These are phyloP conservation scores for Micromussa lordhowensis DNA, from an alignment of 92 coral and sea anemone species.

Conservation along the genomic window DNA sequence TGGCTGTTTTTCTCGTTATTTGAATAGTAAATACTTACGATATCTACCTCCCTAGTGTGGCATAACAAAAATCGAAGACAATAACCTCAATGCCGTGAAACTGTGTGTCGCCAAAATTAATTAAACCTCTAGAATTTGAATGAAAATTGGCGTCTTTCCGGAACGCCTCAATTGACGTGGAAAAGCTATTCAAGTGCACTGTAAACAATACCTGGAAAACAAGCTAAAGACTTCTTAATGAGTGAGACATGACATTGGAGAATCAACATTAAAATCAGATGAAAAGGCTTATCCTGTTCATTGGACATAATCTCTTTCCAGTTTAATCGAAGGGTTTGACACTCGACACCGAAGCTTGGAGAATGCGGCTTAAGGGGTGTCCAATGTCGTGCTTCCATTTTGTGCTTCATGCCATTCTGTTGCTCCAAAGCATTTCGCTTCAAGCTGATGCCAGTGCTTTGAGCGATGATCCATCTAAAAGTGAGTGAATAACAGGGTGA, in stretches of 20 bases:
- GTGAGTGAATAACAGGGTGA: constrained; percentile 15
- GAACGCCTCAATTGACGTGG: neutral
- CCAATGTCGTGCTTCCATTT: neutral
- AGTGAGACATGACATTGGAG: neutral
- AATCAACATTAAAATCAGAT: constrained; percentile 16
- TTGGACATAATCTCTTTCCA: neutral
- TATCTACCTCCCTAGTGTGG: constrained; percentile 4
- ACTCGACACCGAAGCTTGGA: neutral
- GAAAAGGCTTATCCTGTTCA: constrained; percentile 19
- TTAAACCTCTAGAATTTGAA: constrained; percentile 20
- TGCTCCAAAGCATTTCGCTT: neutral
- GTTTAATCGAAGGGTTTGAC: neutral
- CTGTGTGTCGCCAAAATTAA: constrained; percentile 33
- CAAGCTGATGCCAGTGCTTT: neutral
- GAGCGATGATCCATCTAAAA: neutral
- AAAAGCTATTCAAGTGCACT: constrained; percentile 8
- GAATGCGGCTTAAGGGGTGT: neutral
- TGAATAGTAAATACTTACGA: neutral
- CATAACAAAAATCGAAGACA: constrained; percentile 5
- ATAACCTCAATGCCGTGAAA: neutral
- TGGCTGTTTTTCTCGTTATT: neutral
- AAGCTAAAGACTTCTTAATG: neutral
- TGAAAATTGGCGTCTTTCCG: constrained; percentile 24
- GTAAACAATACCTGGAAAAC: constrained; percentile 14
- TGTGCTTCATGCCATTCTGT: neutral